Evolutionary conservation across 2,113 vertebrate species (phyloP).

Genomic region (Aegithalos caudatus): DNA sequence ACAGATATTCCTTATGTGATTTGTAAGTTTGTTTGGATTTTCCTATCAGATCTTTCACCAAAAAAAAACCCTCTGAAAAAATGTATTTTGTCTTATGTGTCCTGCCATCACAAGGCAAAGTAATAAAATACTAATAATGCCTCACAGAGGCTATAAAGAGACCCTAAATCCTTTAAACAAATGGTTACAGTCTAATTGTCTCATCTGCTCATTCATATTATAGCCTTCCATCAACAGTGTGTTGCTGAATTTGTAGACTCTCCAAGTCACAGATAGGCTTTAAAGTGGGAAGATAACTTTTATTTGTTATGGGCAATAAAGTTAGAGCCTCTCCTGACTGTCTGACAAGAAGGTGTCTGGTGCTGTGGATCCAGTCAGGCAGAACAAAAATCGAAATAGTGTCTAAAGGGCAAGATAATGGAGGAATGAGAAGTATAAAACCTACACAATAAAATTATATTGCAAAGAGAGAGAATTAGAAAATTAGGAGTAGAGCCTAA

Average conservation of each 20-base stretch:
- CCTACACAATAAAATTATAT: conserved; percentile 51
- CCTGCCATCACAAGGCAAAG: conserved; percentile 61
- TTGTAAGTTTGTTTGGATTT: background rate
- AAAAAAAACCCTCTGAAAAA: background rate
- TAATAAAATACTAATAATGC: conserved; percentile 63
- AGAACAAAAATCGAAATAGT: conserved; percentile 68
- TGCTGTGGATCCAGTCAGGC: conserved; percentile 57
- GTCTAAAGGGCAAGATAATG: conserved; percentile 65
- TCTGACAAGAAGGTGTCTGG: conserved; percentile 60
- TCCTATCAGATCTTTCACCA: background rate
- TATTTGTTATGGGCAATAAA: conserved; percentile 76
- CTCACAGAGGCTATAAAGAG: conserved; percentile 53
- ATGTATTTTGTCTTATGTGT: conserved; percentile 59
- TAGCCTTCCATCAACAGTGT: conserved; percentile 52
- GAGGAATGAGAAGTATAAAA: conserved; percentile 39
- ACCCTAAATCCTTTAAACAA: conserved; percentile 77
- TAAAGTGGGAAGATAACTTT: conserved; percentile 73
- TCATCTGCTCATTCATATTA: conserved; percentile 69
- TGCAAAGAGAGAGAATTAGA: conserved; percentile 57
- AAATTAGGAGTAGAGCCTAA: conserved; percentile 31
- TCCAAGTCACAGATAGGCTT: conserved; percentile 69
- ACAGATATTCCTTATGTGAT: background rate
- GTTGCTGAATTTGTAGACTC: conserved; percentile 64
- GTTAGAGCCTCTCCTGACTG: conserved; percentile 59
- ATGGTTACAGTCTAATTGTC: conserved; percentile 75